Evolutionary conservation across 2,888 invertebrate genomes (phyloP).

Genomic region (Zaprionus obscuricornis): DNA sequence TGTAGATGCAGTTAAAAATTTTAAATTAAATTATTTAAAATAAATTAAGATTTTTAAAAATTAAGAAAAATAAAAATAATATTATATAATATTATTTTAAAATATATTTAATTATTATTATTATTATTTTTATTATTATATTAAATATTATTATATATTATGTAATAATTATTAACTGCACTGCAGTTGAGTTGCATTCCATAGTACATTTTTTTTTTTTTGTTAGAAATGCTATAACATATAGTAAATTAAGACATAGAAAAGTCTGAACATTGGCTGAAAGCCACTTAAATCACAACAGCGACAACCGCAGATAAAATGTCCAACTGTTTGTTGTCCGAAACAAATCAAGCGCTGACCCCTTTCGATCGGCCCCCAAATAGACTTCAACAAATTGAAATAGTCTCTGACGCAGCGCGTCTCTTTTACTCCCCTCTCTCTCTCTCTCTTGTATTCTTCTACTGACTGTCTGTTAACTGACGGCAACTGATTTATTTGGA

Average conservation of each 20-base stretch:
- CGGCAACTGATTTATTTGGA: conserved; percentile 68
- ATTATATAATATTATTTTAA: too few relatives aligned
- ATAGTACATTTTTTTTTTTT: too few relatives aligned
- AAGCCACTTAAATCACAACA: conserved; percentile 68
- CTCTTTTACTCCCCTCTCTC: not conserved
- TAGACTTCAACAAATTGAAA: conserved; percentile 35
- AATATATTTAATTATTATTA: too few relatives aligned
- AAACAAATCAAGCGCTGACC: conserved; percentile 53
- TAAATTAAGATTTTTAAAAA: not conserved
- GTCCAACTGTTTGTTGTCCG: conserved; percentile 4
- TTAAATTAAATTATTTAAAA: not conserved
- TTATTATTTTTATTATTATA: too few relatives aligned
- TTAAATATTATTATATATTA: too few relatives aligned
- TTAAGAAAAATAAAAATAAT: not conserved
- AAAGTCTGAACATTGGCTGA: conserved; percentile 48
- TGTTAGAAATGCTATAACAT: too few relatives aligned
- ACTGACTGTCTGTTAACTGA: conserved; percentile 34
- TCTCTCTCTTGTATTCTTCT: too few relatives aligned
- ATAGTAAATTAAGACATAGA: conserved; percentile 70
- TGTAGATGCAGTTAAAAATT: not conserved
- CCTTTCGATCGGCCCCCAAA: conserved; percentile 30
- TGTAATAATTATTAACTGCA: too few relatives aligned
- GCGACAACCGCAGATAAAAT: conserved; percentile 53
- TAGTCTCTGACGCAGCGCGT: conserved; percentile 26
- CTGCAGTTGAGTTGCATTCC: too few relatives aligned